These are phyloP conservation scores for Eupeodes luniger DNA, from an alignment of 2,888 invertebrate species.

Conservation along the genomic window DNA sequence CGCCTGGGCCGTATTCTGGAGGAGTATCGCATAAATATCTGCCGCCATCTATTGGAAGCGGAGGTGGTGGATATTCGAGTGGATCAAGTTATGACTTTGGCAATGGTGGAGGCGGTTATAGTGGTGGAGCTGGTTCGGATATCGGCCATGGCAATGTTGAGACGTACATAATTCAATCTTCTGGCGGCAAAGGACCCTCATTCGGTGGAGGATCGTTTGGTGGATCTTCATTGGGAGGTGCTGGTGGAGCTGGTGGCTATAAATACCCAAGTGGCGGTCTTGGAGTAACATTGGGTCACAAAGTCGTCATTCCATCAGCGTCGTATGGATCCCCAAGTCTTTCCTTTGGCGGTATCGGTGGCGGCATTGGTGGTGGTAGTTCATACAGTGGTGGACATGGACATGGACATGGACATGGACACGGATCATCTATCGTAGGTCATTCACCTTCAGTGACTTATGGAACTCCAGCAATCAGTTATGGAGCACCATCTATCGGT, in stretches of 20 bases:
- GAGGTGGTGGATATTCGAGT: slow-evolving; percentile 57
- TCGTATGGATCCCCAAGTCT: slow-evolving; percentile 75
- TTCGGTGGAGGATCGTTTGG: slow-evolving; percentile 60
- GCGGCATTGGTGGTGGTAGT: slow-evolving; percentile 58
- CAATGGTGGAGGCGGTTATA: slow-evolving; percentile 56
- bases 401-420: no score
- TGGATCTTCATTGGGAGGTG: slow-evolving; percentile 45
- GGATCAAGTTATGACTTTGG: slow-evolving; percentile 45
- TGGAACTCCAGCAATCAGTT: slow-evolving; percentile 40
- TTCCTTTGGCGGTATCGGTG: slow-evolving; percentile 49
- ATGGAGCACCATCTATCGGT: slow-evolving; percentile 47
- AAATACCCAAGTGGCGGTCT: slow-evolving; percentile 65
- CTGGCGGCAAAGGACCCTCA: slow-evolving; percentile 61
- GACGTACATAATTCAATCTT: slow-evolving; percentile 65
- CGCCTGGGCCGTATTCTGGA: slow-evolving; percentile 53
- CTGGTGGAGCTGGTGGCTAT: slow-evolving; percentile 54
- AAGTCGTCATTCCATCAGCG: slow-evolving; percentile 71
- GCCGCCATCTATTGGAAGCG: slow-evolving; percentile 67
- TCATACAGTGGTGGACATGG: slow-evolving; percentile 33
- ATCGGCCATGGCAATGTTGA: slow-evolving; percentile 60
- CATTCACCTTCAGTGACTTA: slow-evolving; percentile 48
- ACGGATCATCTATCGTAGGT: neutral
- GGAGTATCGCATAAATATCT: slow-evolving; percentile 67
- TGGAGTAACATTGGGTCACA: slow-evolving; percentile 58
- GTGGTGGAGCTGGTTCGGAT: slow-evolving; percentile 57